These are phyloP conservation scores for Ictidomys tridecemlineatus DNA, from an alignment of 2,113 vertebrate species.

Conservation along the genomic window DNA sequence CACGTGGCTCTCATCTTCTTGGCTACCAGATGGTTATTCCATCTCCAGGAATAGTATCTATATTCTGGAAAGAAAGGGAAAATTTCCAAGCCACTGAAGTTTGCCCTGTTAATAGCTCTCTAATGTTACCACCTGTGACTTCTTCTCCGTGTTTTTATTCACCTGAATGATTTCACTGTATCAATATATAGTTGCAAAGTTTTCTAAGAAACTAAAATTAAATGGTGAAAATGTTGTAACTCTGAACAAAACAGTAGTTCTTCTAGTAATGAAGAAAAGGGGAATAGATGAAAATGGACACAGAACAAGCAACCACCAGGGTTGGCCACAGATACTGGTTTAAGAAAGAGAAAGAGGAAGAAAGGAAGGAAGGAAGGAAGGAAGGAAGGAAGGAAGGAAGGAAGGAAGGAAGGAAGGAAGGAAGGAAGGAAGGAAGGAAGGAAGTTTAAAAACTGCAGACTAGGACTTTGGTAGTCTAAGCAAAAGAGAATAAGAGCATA, in stretches of 20 bases:
- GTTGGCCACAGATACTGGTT: not conserved
- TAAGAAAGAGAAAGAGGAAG: too few relatives aligned
- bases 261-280: not conserved
- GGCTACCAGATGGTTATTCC: not conserved
- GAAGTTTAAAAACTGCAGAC: not conserved
- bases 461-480: not conserved
- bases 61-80: not conserved
- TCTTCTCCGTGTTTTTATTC: not conserved
- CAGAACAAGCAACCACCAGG: not conserved
- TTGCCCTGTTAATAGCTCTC: not conserved
- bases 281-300: not conserved
- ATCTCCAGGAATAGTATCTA: not conserved
- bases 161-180: not conserved
- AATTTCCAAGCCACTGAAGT: not conserved
- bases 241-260: not conserved
- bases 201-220: not conserved
- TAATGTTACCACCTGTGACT: not conserved
- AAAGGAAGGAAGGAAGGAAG: too few relatives aligned
- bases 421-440: too few relatives aligned
- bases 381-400: too few relatives aligned
- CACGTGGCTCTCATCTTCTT: not conserved
- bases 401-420: too few relatives aligned
- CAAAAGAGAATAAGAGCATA: not conserved
- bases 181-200: not conserved
- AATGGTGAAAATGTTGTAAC: not conserved